A percentile compares a stretch with the other conserved stretches of the same genome.
These are phyloP conservation scores for Microctonus hyperodae DNA, from an alignment of 2,888 invertebrate species.

Conservation along the genomic window DNA sequence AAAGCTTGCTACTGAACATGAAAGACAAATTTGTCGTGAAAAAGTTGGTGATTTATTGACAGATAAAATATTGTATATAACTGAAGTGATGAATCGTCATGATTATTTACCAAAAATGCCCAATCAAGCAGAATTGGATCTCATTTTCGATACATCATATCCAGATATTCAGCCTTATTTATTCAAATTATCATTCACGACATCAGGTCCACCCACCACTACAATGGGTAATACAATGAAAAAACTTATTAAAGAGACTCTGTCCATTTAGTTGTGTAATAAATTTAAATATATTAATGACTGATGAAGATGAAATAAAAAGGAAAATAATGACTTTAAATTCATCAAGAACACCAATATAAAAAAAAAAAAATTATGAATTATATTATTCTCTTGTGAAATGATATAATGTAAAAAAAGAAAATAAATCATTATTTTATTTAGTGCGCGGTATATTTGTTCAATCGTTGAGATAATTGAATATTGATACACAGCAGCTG, in stretches of 20 bases:
- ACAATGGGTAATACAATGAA: slow-evolving; percentile 90
- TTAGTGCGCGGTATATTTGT: slow-evolving; percentile 1
- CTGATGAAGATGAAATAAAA: neutral
- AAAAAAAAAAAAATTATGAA: neutral
- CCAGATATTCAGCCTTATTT: slow-evolving; percentile 96
- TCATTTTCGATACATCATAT: slow-evolving; percentile 93
- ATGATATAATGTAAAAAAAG: neutral
- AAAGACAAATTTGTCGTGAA: slow-evolving; percentile 86
- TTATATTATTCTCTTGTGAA: neutral
- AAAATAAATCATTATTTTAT: neutral
- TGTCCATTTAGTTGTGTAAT: slow-evolving; percentile 70
- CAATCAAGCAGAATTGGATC: slow-evolving; percentile 87
- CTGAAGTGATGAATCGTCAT: slow-evolving; percentile 93
- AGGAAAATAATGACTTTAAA: neutral
- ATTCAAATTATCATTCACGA: slow-evolving; percentile 88
- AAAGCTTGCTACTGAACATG: slow-evolving; percentile 84
- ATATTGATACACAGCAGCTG: slow-evolving; percentile 28
- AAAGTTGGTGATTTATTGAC: slow-evolving; percentile 86
- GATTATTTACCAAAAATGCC: slow-evolving; percentile 98
- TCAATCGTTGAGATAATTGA: slow-evolving; percentile 22
- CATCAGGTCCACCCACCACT: slow-evolving; percentile 78
- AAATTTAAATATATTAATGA: neutral
- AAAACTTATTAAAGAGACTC: slow-evolving; percentile 86
- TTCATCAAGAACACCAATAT: neutral
- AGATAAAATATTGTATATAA: slow-evolving; percentile 93